Evolutionary conservation across 2,797 vertebrate species (phyloP).

Genomic region (Xiphorhynchus erythropygius): DNA sequence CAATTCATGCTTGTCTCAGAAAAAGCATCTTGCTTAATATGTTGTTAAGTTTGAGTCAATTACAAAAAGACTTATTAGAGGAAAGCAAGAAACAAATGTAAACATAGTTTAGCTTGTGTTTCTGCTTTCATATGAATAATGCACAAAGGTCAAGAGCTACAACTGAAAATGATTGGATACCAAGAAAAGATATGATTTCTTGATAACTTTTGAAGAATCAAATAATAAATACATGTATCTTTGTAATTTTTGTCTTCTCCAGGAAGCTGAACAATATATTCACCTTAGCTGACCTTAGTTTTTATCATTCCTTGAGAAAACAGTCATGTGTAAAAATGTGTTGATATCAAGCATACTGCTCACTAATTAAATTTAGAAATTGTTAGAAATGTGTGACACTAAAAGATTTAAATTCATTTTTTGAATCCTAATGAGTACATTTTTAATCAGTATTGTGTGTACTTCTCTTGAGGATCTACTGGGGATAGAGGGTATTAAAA

Average conservation of each 20-base stretch:
- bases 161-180: not conserved
- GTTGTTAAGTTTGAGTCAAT: not conserved
- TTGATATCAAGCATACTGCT: conserved; percentile 20
- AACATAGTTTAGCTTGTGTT: not conserved
- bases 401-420: conserved; percentile 69
- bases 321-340: conserved; percentile 46
- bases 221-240: not conserved
- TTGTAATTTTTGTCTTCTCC: not conserved
- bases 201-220: not conserved
- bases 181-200: not conserved
- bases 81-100: not conserved
- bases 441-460: conserved; percentile 25
- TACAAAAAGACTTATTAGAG: not conserved
- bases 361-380: conserved; percentile 73
- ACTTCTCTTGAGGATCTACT: conserved; percentile 53
- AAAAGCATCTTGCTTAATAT: not conserved
- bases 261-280: not conserved
- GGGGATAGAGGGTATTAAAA: conserved; percentile 65
- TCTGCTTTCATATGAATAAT: not conserved
- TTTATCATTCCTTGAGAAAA: conserved; percentile 22
- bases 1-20: not conserved
- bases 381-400: conserved; percentile 69
- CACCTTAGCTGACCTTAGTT: not conserved
- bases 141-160: not conserved
- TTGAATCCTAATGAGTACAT: conserved; percentile 54